Conservation (phyloP, 2,888 invertebrate species). For the Dasysyrphus tricinctus region DNA sequence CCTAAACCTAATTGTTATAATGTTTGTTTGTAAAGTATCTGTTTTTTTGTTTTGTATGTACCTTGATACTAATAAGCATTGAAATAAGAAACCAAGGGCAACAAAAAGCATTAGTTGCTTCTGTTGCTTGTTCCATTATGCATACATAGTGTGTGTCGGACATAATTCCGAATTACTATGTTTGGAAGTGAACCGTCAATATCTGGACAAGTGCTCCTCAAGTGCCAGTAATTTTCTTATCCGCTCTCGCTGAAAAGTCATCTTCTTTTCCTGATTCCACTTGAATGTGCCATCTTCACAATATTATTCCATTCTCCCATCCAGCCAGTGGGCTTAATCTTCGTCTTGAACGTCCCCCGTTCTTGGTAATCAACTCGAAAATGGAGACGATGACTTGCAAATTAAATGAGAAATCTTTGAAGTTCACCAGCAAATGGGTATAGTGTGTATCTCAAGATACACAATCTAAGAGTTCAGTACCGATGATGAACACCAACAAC, state of each 20-base stretch:
- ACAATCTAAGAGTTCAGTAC: slow-evolving; percentile 61
- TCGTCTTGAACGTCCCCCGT: slow-evolving; percentile 44
- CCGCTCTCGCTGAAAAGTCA: slow-evolving; percentile 70
- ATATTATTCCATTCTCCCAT: slow-evolving; percentile 21
- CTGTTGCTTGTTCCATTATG: slow-evolving; percentile 17
- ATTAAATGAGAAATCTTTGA: slow-evolving; percentile 73
- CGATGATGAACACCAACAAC: slow-evolving; percentile 67
- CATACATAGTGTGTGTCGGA: slow-evolving; percentile 20
- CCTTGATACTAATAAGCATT: slow-evolving; percentile 54
- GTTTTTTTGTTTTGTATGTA: slow-evolving; percentile 14
- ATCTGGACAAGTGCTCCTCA: slow-evolving; percentile 74
- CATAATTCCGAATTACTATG: slow-evolving; percentile 53
- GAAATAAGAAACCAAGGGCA: slow-evolving; percentile 13
- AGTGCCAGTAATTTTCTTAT: slow-evolving; percentile 76
- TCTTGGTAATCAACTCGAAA: slow-evolving; percentile 74
- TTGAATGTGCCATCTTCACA: slow-evolving; percentile 59
- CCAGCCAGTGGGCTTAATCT: slow-evolving; percentile 30
- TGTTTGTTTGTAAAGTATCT: slow-evolving; percentile 52
- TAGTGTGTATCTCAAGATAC: slow-evolving; percentile 40
- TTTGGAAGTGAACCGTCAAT: slow-evolving; percentile 75
- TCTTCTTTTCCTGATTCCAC: slow-evolving; percentile 56
- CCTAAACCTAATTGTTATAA: slow-evolving; percentile 5
- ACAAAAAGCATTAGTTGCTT: slow-evolving; percentile 29
- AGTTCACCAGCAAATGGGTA: slow-evolving; percentile 70
- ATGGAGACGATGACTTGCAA: slow-evolving; percentile 75